phyloP scores from a whole-genome alignment of 2,113 vertebrate genomes.

The Lepus europaeus region DNA sequence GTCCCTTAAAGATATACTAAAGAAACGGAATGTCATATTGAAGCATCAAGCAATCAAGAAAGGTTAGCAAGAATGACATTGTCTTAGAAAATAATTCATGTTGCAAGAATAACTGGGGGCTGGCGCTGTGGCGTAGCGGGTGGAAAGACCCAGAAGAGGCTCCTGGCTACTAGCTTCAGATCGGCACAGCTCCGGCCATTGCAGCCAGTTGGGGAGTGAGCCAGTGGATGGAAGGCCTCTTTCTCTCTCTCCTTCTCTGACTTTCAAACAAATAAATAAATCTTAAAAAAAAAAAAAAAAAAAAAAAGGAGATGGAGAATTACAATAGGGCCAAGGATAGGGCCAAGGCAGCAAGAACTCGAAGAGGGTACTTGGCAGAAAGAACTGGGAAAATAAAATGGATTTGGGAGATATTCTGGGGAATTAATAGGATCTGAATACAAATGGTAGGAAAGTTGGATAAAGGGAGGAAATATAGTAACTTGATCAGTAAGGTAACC shows the following conservation, averaged over 20 bases:
- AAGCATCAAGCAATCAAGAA: slow-evolving; percentile 20
- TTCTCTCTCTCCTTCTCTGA: too few relatives aligned
- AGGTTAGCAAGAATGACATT: not conserved
- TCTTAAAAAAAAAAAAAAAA: too few relatives aligned
- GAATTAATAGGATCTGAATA: not conserved
- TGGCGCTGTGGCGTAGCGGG: too few relatives aligned
- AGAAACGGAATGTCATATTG: not conserved
- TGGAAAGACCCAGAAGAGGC: too few relatives aligned
- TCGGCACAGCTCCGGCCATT: too few relatives aligned
- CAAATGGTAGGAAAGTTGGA: not conserved
- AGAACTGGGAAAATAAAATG: slow-evolving; percentile 45
- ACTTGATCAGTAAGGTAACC: slow-evolving; percentile 2
- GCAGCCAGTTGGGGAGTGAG: too few relatives aligned
- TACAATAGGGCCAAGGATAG: not conserved
- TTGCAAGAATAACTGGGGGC: not conserved
- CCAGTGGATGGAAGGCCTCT: too few relatives aligned
- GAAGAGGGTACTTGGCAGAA: slow-evolving; percentile 22
- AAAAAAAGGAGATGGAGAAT: not conserved
- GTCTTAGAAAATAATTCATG: slow-evolving; percentile 46
- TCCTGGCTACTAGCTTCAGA: too few relatives aligned
- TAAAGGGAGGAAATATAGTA: slow-evolving; percentile 15
- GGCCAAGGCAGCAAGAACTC: not conserved
- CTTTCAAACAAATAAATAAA: too few relatives aligned
- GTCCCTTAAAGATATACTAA: slow-evolving; percentile 33
- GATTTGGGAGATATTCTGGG: not conserved